Evolutionary conservation across 2,797 vertebrate genomes (phyloP).

Genomic region (Poliocrania exsul): DNA sequence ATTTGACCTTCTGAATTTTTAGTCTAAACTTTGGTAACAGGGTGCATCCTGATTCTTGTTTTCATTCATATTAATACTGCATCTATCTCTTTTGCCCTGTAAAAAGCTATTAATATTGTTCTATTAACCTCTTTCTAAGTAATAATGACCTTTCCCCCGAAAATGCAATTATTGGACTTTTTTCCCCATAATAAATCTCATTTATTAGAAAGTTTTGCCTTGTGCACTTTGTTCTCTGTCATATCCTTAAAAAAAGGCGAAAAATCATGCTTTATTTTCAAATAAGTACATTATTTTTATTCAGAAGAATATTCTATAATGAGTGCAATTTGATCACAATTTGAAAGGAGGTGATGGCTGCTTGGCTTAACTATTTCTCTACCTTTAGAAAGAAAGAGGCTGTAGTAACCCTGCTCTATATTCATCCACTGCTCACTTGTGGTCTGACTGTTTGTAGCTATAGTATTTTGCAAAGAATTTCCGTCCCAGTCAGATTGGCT

Average conservation of each 20-base stretch:
- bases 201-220: constrained; percentile 75
- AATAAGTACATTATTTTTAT: constrained; percentile 73
- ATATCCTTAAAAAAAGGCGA: constrained; percentile 51
- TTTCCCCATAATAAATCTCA: constrained; percentile 77
- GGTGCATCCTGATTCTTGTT: constrained; percentile 68
- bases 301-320: constrained; percentile 17
- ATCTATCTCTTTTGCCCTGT: constrained; percentile 62
- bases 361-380: not conserved
- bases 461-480: not conserved
- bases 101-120: constrained; percentile 68
- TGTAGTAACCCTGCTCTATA: not conserved
- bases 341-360: not conserved
- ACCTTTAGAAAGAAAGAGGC: not conserved
- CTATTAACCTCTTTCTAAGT: constrained; percentile 69
- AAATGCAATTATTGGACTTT: constrained; percentile 76
- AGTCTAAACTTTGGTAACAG: constrained; percentile 47
- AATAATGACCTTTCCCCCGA: constrained; percentile 66
- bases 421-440: rapidly evolving
- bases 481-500: not conserved
- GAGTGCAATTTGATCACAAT: not conserved
- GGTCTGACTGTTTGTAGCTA: not conserved
- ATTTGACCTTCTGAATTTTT: constrained; percentile 68
- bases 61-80: constrained; percentile 69
- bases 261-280: constrained; percentile 73
- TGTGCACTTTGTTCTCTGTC: constrained; percentile 72